Evolutionary conservation across 2,113 vertebrate genomes (phyloP).

Genomic region (Eudyptes chrysolophus): DNA sequence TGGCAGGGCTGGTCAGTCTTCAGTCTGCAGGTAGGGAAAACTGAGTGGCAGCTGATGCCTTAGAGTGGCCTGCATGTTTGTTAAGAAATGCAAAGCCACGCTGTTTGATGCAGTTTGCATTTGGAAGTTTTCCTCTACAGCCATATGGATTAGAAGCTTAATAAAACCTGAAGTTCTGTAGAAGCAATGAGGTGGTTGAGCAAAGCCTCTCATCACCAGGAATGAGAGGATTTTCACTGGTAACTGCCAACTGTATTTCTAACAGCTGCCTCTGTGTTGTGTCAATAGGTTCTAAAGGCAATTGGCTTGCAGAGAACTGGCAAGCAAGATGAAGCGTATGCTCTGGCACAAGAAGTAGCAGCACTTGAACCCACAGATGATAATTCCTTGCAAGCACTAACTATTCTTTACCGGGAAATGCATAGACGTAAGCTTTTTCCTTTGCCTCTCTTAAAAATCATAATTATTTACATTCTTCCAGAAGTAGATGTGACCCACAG

Average conservation of each 20-base stretch:
- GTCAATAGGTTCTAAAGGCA: slow-evolving; percentile 90
- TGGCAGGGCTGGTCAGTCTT: not conserved
- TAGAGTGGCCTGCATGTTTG: fast-evolving
- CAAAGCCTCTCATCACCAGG: not conserved
- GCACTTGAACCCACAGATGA: slow-evolving; percentile 95
- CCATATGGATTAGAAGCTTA: not conserved
- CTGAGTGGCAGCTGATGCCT: not conserved
- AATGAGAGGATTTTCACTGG: not conserved
- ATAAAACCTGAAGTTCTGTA: not conserved
- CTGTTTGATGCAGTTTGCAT: not conserved
- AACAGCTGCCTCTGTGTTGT: not conserved
- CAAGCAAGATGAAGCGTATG: slow-evolving; percentile 94
- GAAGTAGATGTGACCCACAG: not conserved
- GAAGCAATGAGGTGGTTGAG: not conserved
- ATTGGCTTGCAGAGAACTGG: slow-evolving; percentile 96
- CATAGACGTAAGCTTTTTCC: slow-evolving; percentile 87
- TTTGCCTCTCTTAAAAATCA: not conserved
- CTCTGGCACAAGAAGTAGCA: slow-evolving; percentile 92
- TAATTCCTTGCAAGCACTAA: slow-evolving; percentile 95
- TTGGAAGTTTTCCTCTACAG: not conserved
- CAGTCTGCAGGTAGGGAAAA: not conserved
- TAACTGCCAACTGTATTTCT: not conserved
- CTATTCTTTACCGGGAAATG: slow-evolving; percentile 98
- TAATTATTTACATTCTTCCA: not conserved
- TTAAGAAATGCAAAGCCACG: not conserved